These are phyloP conservation scores for Ariopsis seemanni DNA, from an alignment of 2,113 vertebrate species.

Conservation along the genomic window DNA sequence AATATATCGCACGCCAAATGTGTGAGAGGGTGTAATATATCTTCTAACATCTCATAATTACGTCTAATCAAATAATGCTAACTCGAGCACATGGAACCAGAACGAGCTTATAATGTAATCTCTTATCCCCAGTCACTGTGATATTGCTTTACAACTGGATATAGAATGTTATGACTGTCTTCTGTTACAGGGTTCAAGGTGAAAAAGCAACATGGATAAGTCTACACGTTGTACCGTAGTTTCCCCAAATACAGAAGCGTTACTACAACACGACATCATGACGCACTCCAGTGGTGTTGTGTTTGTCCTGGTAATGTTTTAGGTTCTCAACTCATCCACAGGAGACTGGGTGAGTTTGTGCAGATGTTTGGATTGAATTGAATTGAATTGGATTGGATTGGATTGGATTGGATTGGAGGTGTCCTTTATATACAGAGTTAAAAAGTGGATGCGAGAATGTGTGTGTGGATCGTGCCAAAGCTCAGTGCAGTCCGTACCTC, in stretches of 20 bases:
- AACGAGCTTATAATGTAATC: neutral
- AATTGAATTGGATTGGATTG: neutral
- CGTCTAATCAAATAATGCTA: neutral
- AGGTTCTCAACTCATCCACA: neutral
- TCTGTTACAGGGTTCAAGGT: neutral
- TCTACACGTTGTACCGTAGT: neutral
- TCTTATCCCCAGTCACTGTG: neutral
- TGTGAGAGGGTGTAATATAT: neutral
- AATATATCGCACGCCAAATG: neutral
- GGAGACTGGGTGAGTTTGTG: neutral
- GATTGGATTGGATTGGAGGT: neutral
- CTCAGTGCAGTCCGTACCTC: neutral
- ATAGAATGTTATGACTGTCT: neutral
- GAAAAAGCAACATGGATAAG: neutral
- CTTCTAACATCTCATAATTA: neutral
- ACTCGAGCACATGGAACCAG: neutral
- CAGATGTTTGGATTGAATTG: neutral
- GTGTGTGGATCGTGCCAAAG: constrained; percentile 1
- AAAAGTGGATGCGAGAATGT: neutral
- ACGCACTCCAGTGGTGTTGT: neutral
- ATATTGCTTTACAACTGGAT: neutral
- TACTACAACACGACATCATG: neutral
- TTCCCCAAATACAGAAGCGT: neutral
- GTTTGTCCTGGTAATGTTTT: neutral
- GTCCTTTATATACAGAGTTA: neutral